These are phyloP conservation scores for Chiridota heheva DNA, from an alignment of 35 echinoderm and acorn worm species.

Conservation along the genomic window DNA sequence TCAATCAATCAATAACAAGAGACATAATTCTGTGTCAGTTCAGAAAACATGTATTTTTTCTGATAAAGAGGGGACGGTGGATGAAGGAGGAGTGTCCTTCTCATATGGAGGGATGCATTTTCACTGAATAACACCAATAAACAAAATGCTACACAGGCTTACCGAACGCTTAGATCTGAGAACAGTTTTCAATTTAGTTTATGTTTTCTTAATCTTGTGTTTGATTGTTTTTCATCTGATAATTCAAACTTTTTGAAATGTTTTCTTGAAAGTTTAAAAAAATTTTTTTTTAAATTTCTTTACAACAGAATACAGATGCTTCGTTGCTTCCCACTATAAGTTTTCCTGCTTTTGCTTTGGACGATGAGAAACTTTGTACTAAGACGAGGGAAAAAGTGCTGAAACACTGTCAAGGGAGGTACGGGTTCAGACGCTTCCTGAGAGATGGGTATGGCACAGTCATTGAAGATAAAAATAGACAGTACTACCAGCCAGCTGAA, in stretches of 20 bases:
- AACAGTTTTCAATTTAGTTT: no score
- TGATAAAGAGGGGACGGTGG: no score
- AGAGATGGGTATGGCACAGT: conserved; percentile 88
- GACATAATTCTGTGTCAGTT: no score
- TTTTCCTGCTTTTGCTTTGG: conserved; percentile 92
- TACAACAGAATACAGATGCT: conserved; percentile 89
- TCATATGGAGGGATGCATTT: no score
- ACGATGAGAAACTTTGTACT: conserved; percentile 31
- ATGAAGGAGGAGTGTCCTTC: no score
- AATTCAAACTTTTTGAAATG: neutral
- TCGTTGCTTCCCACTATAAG: conserved; percentile 73
- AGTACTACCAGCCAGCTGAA: conserved; percentile 87
- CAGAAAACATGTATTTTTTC: no score
- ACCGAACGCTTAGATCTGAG: no score
- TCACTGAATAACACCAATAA: no score
- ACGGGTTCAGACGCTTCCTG: conserved; percentile 80
- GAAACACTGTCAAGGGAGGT: conserved; percentile 74
- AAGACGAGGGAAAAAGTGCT: conserved; percentile 72
- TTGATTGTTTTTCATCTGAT: neutral
- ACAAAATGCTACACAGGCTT: no score
- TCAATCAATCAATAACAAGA: no score
- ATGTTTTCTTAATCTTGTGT: neutral
- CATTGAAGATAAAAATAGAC: conserved; percentile 85
- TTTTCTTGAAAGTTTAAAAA: neutral
- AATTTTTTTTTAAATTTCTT: neutral